Evolutionary conservation across 2,113 vertebrate species (phyloP), one percentile per base, ranked within the genome.

Genomic region (Elanoides forficatus): DNA sequence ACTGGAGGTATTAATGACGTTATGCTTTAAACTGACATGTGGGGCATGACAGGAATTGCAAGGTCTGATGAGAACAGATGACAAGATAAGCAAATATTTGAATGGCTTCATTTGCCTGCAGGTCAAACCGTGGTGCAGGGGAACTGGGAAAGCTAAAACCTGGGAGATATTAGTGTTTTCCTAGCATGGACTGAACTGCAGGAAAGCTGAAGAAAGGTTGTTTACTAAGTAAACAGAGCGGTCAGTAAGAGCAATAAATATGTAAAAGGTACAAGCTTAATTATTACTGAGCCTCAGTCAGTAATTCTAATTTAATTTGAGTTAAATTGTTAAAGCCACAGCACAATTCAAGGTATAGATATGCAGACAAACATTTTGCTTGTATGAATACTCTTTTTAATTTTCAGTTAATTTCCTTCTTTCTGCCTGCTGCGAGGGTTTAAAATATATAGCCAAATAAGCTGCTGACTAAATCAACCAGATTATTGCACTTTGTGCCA

Each of bases 71-170:
- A 98, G 96, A 98, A 98, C 98, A 98, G 98, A 98, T 98, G 98
- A 98, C 97, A 98, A 88, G 97, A 98, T 98, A 97, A 98, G 98
- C 98, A 98, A 98, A 98, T 98, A 98, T 98, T 98, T 98, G 98
- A 98, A 98, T 94, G 97, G 97, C 97, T 98, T 98, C 97, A 98
- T 98, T 98, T 98, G 97, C 98, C 98, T 97, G 93, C 82, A 79
- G 97, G 98, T 98, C 98, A 98, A 98, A 97, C 70, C 63, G 45
- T 94, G 92, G 83, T 96, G 43, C 72, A 94, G 72, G 81, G 55
- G 63, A 97, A 95, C 66, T 81, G 95, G 92, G 96, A 96, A 96
- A 96, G 55, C 22, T 87, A 97, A 98, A 97, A 97, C 81, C 72
- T 97, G 97, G 93, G 90, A 97, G 81, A 97, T 84, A 92, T 79